phyloP scores from a whole-genome alignment of 2,888 invertebrate genomes.

The Podotricha telesiphe region DNA sequence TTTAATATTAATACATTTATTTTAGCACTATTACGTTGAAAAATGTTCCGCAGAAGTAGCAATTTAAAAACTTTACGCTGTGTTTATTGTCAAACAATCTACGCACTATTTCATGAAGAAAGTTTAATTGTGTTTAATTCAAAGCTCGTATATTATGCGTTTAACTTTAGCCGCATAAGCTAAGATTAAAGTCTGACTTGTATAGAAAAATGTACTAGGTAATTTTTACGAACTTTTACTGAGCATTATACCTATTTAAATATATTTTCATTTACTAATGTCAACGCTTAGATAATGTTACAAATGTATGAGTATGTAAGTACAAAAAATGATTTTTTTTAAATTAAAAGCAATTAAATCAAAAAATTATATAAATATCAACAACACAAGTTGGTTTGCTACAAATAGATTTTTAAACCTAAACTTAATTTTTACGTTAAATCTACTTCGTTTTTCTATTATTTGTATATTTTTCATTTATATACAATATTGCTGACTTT shows the following conservation, averaged over 20 bases:
- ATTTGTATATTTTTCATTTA: no score
- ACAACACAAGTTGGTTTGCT: no score
- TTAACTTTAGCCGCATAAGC: not conserved
- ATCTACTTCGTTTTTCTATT: no score
- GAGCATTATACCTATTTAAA: not conserved
- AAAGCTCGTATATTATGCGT: slow-evolving; percentile 12
- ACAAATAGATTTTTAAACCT: no score
- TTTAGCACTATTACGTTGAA: not conserved
- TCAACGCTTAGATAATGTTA: no score
- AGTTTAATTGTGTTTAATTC: slow-evolving; percentile 10
- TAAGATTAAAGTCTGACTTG: not conserved
- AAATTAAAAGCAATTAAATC: no score
- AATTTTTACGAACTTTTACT: not conserved
- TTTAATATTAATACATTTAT: no score
- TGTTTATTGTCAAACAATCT: not conserved
- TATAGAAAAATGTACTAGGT: not conserved
- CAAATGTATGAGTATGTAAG: no score
- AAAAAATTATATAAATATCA: no score
- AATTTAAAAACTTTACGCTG: not conserved
- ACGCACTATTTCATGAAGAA: slow-evolving; percentile 8
- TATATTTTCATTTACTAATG: not conserved
- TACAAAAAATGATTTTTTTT: no score
- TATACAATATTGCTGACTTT: no score
- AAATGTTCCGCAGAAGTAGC: not conserved
- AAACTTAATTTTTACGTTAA: no score